Base-by-base conservation (phyloP, 2,797 vertebrate species). In the Numenius phaeopus region DNA sequence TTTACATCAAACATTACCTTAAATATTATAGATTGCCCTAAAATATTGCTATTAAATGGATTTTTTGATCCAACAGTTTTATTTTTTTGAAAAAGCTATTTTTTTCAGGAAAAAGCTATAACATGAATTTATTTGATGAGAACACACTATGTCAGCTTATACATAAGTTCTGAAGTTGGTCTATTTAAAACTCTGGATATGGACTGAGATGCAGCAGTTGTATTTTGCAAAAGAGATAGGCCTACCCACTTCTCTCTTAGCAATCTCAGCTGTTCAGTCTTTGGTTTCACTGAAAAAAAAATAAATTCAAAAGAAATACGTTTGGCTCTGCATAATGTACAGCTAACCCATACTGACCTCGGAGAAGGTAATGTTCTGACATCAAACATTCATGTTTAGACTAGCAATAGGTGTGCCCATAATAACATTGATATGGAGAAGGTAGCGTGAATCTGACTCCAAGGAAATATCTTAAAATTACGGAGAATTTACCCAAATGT, bases 371-470 rank as follows among this genome's bases (percentile, higher is more conserved):
- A 52, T 64, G 8, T 7, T 88, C 44, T 6, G 78, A 77, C 84
- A 78, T 65, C 58, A 90, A 95, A 90, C 30, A 40, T 79, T 76
- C 15, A 32, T 47, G 17, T 84, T 95, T 91, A 32, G 32, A 46
- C n/a, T 24, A 62, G 24, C 27, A 67, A 8, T 70, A 32, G 17
- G 6, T 71, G 39, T 75, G 71, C 30, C 54, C 50, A 11, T 39
- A 49, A 4, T 34, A 80, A 65, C 12, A n/a, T 9, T 22, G 11
- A 2, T 32, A 30, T 52, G 55, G 13, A 18, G 30, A 7, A 73
- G 69, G 11, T 3, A 86, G 42, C 2, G 1, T 66, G 37, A 57
- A 71, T 42, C n/a, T 87, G 18, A 73, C 37, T 80, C 40, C 39
- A 78, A 88, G 73, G 7, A 87, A 90, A 80, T 75, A 57, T 34